Conservation (phyloP, 2,113 vertebrate genomes). For the Hyperopisus bebe region DNA sequence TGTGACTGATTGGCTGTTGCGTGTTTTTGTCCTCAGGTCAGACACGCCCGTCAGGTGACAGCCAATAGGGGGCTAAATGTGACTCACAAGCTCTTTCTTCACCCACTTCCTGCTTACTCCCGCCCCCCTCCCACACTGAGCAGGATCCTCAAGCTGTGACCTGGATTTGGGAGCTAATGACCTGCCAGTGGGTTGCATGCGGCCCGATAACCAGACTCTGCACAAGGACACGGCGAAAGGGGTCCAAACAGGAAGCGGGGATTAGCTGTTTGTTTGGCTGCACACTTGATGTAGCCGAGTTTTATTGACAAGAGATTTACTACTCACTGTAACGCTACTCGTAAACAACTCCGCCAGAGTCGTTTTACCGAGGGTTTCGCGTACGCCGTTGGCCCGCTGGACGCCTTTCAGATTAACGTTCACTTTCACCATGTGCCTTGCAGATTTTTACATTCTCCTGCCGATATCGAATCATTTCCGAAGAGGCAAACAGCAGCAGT, state of each 20-base stretch:
- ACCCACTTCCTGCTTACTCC: neutral
- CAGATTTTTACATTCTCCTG: neutral
- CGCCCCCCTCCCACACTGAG: no score
- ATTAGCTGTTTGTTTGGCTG: conserved; percentile 2
- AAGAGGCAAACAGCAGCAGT: neutral
- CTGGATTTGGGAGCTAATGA: neutral
- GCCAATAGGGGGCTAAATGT: neutral
- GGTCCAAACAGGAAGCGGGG: neutral
- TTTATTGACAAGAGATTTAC: conserved; percentile 15
- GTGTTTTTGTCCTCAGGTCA: neutral
- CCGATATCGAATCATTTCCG: neutral
- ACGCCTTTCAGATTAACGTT: neutral
- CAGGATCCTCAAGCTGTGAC: neutral
- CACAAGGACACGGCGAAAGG: neutral
- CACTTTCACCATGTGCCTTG: neutral
- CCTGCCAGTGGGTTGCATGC: neutral
- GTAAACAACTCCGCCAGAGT: conserved; percentile 2
- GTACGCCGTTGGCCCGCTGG: neutral
- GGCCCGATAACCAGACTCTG: neutral
- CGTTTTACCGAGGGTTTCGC: neutral
- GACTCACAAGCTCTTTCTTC: neutral
- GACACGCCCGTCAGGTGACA: neutral
- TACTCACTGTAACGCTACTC: neutral
- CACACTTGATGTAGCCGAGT: neutral
- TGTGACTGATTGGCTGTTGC: neutral